Evolutionary conservation across 2,888 invertebrate genomes (phyloP), one percentile per base, ranked within the genome.

Genomic region (Ectemnius cavifrons): DNA sequence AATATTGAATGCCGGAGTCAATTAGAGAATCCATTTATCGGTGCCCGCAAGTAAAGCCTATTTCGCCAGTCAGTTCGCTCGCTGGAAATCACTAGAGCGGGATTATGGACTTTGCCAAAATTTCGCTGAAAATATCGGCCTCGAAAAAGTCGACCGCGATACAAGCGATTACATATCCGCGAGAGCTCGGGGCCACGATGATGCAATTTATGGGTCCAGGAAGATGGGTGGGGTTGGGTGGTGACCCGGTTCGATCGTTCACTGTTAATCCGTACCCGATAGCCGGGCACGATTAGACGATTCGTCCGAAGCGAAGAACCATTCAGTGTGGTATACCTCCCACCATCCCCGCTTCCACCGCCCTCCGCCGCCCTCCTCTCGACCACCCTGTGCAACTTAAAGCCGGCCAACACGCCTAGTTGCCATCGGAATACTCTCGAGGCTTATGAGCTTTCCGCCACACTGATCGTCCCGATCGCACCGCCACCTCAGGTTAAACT

Each of bases 211-310:
- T 67, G 77, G 68, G 59, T 60, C 64, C 69, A 63, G 72, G 77
- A 73, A 65, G 68, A 67, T 64, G 71, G 71, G 70, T 71, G 68
- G 66, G 63, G 61, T 67, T 63, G 69, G 71, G 49, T 66, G 71
- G 61, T 76, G 83, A 80, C 80, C 80, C 69, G 68, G 71, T 82
- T 80, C 68, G 75, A 82, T 68, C 82, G 75, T 83, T 82, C 52
- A 16, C 52, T 16, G 52, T 52, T 82, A 83, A 83, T 83, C 82
- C 80, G 66, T 73, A 62, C 73, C 71, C 75, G 83, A 83, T 82
- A 81, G 81, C 58, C 73, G 75, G 77, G 70, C 83, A 75, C 79
- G 82, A 82, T 82, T 82, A 82, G 82, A 83, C 82, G 77, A 79
- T 81, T 79, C 73, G 71, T 66, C 83, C 72, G 80, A 81, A 83